Conservation (phyloP, 2,888 invertebrate species). For the Caradrina kadenii region DNA sequence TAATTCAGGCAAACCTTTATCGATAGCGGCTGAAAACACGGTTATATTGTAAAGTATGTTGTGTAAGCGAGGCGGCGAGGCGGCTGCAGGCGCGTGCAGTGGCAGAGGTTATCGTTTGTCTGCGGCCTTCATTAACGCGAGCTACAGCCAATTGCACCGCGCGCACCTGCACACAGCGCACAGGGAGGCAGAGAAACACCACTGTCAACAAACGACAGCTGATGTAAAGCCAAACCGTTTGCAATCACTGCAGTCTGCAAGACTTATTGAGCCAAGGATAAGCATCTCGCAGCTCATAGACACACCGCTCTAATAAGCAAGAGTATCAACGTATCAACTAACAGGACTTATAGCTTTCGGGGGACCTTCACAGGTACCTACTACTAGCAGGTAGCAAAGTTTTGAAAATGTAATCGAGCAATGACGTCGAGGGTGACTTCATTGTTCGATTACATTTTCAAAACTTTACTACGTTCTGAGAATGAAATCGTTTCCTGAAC, state of each 20-base stretch:
- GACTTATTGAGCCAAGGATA: slow-evolving; percentile 35
- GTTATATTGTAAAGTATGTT: slow-evolving; percentile 1
- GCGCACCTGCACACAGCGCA: slow-evolving; percentile 31
- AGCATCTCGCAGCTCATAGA: slow-evolving; percentile 34
- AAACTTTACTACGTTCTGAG: background rate
- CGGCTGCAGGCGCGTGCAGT: slow-evolving; percentile 21
- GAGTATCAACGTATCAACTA: slow-evolving; percentile 31
- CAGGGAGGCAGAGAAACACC: background rate
- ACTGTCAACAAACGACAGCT: background rate
- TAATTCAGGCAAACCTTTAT: slow-evolving; percentile 14
- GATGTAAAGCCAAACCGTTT: background rate
- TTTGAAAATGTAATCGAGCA: slow-evolving; percentile 4
- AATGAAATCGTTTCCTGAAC: background rate
- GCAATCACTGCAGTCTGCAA: background rate
- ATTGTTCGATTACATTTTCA: too few species aligned
- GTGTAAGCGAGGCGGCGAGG: background rate
- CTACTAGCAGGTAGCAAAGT: background rate
- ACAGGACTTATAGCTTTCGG: slow-evolving; percentile 6
- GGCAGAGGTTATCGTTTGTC: slow-evolving; percentile 40
- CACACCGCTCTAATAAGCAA: slow-evolving; percentile 40
- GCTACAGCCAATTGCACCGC: slow-evolving; percentile 24
- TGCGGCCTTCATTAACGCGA: slow-evolving; percentile 45
- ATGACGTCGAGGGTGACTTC: slow-evolving; percentile 5
- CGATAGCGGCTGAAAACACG: slow-evolving; percentile 22
- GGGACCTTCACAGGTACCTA: background rate